phyloP scores from a whole-genome alignment of 2,888 invertebrate species.

The Oxytorus armatus region DNA sequence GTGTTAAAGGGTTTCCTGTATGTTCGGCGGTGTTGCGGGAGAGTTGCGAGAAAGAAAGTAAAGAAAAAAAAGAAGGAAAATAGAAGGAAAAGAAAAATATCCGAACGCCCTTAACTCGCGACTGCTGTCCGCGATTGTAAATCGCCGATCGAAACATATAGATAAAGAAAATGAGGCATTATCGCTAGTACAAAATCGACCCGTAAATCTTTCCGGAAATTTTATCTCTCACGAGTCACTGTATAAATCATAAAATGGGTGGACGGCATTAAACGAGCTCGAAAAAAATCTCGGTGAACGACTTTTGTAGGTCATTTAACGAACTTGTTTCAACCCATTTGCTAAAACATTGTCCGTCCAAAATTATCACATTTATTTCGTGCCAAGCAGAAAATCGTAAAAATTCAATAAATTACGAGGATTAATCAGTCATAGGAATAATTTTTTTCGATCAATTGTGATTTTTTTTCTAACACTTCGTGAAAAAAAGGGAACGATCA shows the following conservation, averaged over 20 bases:
- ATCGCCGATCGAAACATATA: slow-evolving; percentile 65
- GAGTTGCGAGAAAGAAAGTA: neutral
- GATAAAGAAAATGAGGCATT: slow-evolving; percentile 68
- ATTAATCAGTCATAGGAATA: too few species aligned
- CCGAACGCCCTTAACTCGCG: slow-evolving; percentile 45
- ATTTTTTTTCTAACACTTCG: too few species aligned
- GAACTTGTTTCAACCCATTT: too few species aligned
- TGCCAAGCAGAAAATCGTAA: too few species aligned
- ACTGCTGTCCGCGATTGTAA: slow-evolving; percentile 23
- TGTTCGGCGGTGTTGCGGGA: slow-evolving; percentile 28
- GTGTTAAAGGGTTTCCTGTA: slow-evolving; percentile 61
- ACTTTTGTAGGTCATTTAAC: neutral
- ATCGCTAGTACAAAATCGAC: slow-evolving; percentile 61
- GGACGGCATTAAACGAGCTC: slow-evolving; percentile 25
- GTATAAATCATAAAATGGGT: slow-evolving; percentile 65
- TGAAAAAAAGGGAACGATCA: too few species aligned
- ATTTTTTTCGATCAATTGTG: too few species aligned
- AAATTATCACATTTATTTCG: too few species aligned
- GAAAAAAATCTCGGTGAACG: neutral
- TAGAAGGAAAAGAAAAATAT: slow-evolving; percentile 14
- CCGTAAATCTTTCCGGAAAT: slow-evolving; percentile 68
- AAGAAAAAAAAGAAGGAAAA: neutral
- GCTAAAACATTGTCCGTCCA: too few species aligned
- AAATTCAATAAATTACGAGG: too few species aligned
- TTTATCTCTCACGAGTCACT: slow-evolving; percentile 34